phyloP scores from a whole-genome alignment of 2,797 vertebrate species.

The Australoheros facetus region DNA sequence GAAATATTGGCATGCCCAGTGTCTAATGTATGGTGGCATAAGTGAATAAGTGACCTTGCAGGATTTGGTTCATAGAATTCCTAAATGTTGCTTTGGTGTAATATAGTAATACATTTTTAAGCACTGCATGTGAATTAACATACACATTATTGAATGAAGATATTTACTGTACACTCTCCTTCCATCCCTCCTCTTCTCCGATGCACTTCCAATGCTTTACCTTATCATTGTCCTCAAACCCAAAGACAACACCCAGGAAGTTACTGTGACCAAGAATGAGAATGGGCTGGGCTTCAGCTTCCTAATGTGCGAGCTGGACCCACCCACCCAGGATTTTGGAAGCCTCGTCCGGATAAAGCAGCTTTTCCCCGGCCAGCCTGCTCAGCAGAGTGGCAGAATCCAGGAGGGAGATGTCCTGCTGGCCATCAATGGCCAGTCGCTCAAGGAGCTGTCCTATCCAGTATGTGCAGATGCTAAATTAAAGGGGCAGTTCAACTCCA shows the following conservation, averaged over 20 bases:
- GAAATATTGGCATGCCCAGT: too few species aligned
- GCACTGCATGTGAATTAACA: background rate
- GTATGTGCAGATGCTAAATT: constrained; percentile 65
- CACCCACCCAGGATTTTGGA: constrained; percentile 62
- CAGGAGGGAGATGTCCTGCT: constrained; percentile 87
- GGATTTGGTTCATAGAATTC: too few species aligned
- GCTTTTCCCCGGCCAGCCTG: constrained; percentile 89
- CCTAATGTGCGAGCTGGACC: constrained; percentile 78
- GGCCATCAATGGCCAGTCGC: constrained; percentile 85
- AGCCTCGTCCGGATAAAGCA: constrained; percentile 85
- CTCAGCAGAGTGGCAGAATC: constrained; percentile 84
- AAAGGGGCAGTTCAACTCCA: background rate
- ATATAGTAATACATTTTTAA: background rate
- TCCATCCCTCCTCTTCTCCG: background rate
- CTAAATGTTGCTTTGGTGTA: background rate
- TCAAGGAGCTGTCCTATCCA: constrained; percentile 86
- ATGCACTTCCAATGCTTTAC: background rate
- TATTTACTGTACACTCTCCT: background rate
- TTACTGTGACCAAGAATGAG: constrained; percentile 84
- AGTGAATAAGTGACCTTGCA: background rate
- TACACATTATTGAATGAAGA: background rate
- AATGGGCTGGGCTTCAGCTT: constrained; percentile 90
- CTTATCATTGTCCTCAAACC: background rate
- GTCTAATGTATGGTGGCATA: too few species aligned
- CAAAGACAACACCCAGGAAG: constrained; percentile 85